These are phyloP conservation scores for Drosophila macrospina DNA, from an alignment of 2,888 invertebrate species.

Conservation along the genomic window DNA sequence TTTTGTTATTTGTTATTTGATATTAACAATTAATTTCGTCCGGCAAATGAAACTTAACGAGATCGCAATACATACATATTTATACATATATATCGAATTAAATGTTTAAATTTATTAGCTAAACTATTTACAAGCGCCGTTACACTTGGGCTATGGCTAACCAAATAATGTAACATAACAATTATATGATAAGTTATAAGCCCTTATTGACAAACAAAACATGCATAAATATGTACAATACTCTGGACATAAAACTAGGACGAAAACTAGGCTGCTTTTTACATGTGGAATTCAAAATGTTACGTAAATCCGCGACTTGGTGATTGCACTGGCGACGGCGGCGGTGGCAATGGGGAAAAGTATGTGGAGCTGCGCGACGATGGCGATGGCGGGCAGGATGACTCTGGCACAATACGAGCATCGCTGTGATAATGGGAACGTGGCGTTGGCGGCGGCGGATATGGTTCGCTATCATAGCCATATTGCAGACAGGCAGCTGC, in stretches of 20 bases:
- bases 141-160: conserved; percentile 16
- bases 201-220: conserved; percentile 54
- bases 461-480: conserved; percentile 89
- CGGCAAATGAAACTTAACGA: conserved; percentile 74
- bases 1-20: conserved; percentile 10
- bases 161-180: conserved; percentile 15
- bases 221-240: conserved; percentile 59
- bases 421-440: conserved; percentile 91
- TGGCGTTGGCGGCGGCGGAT: conserved; percentile 92
- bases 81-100: conserved; percentile 16
- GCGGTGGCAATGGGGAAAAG: conserved; percentile 93
- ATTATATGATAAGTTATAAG: conserved; percentile 59
- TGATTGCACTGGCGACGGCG: conserved; percentile 92
- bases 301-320: conserved; percentile 86
- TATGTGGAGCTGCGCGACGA: conserved; percentile 92
- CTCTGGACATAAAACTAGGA: neutral
- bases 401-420: conserved; percentile 87
- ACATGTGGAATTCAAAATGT: conserved; percentile 85
- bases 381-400: conserved; percentile 89
- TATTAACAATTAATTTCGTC: conserved; percentile 51
- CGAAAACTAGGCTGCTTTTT: conserved; percentile 45
- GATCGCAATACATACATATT: conserved; percentile 55
- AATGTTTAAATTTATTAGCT: conserved; percentile 33
- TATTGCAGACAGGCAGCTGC: conserved; percentile 85
- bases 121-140: conserved; percentile 47